Evolutionary conservation across 2,797 vertebrate genomes (phyloP), one percentile per base, ranked within the genome.

Genomic region (Nyctalus aviator): DNA sequence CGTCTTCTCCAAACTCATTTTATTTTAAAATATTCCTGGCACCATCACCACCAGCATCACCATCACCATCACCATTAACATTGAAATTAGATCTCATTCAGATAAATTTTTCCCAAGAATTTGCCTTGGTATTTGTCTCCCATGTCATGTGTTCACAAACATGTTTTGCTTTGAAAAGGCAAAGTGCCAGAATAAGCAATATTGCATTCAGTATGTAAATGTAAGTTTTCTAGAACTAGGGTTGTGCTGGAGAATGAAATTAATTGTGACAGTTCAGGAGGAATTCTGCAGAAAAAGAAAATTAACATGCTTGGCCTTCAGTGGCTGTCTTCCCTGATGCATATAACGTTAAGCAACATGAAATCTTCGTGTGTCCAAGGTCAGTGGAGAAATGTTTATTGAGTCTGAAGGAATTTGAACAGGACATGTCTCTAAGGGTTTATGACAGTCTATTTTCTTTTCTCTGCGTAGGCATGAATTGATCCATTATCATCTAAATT

Each of bases 231-330:
- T 90, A 95, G 81, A 93, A 82, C 85, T 78, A 72, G 48, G 77
- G 11, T 68, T 95, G 41, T 82, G 20, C 14, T 77, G 57, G 62
- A 72, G 89, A 84, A 83, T 83, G 78, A 93, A 86, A 93, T 97
- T 97, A 91, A 88, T 55, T 81, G 64, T 95, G 90, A 95, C 95
- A 90, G 37, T 76, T 91, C 32, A 44, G 86, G 68, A 92, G 77
- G 76, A 85, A 35, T 93, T 96, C 90, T 64, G 82, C 35, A 68
- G 73, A 81, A 79, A 83, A 91, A 88, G 57, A 90, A 91, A 53
- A 96, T 94, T 76, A 94, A 72, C 27, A 14, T 35, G 41, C 84
- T 83, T 66, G 27, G 69, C 88, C 77, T 91, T 91, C 57, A 23
- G 86, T 48, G 35, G 37, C 88, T 94, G 81, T 94, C 93, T 93